A percentile compares a stretch with the other conserved stretches of the same genome.
These are phyloP conservation scores for Cromileptes altivelis DNA, from an alignment of 2,113 vertebrate genomes.

Conservation along the genomic window DNA sequence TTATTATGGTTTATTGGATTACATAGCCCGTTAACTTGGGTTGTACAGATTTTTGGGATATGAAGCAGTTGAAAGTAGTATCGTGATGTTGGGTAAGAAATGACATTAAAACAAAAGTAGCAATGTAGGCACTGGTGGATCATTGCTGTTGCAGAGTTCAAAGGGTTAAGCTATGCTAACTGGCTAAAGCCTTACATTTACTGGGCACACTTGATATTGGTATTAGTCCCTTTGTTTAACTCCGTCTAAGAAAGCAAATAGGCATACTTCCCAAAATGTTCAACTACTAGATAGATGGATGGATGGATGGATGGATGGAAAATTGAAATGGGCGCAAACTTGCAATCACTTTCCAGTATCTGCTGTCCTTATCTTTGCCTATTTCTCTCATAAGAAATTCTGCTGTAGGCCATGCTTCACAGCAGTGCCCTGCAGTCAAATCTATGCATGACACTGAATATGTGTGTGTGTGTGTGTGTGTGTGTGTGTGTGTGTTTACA, in stretches of 20 bases:
- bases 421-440: background rate
- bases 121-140: too few species aligned
- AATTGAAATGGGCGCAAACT: background rate
- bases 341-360: background rate
- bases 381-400: background rate
- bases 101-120: too few species aligned
- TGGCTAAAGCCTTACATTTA: background rate
- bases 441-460: background rate
- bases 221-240: background rate
- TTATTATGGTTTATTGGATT: too few species aligned
- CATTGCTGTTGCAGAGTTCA: too few species aligned
- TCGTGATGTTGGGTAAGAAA: too few species aligned
- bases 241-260: background rate
- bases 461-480: conserved; percentile 6
- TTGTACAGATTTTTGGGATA: too few species aligned
- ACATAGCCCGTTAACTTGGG: too few species aligned
- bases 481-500: background rate
- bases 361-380: background rate
- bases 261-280: background rate
- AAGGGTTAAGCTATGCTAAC: background rate
- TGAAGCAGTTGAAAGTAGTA: too few species aligned
- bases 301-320: too few species aligned
- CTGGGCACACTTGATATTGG: too few species aligned
- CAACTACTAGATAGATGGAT: background rate
- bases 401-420: background rate